phyloP scores from a whole-genome alignment of 2,888 invertebrate species.

The Pheosia tremula region DNA sequence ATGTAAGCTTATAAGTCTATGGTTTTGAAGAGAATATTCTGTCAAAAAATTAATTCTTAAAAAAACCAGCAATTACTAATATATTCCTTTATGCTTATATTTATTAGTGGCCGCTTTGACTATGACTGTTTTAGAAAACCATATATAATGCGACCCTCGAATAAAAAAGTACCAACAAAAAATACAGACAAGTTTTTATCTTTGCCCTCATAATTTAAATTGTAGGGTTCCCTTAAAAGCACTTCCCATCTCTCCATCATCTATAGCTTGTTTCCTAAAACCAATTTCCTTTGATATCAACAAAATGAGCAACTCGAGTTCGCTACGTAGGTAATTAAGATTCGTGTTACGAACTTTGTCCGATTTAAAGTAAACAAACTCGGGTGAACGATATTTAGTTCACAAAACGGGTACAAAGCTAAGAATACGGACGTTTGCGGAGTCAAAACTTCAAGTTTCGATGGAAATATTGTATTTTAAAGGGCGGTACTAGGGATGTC shows the following conservation, averaged over 20 bases:
- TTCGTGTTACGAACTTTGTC: slow-evolving; percentile 30
- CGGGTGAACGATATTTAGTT: slow-evolving; percentile 31
- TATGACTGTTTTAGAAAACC: too few species aligned
- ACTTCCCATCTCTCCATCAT: not conserved
- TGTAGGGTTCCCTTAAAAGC: not conserved
- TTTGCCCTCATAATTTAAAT: not conserved
- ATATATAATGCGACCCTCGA: too few species aligned
- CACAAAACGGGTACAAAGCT: slow-evolving; percentile 11
- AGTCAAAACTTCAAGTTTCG: not conserved
- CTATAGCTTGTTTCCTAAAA: not conserved
- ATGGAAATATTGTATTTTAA: not conserved
- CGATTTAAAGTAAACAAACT: slow-evolving; percentile 27
- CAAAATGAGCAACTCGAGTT: slow-evolving; percentile 6
- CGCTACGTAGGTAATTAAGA: slow-evolving; percentile 17
- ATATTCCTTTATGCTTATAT: too few species aligned
- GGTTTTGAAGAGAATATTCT: too few species aligned
- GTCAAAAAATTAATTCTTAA: too few species aligned
- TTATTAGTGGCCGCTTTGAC: too few species aligned
- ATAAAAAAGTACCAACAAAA: too few species aligned
- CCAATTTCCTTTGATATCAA: slow-evolving; percentile 7
- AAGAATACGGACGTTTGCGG: not conserved
- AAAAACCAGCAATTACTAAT: too few species aligned
- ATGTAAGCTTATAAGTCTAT: too few species aligned
- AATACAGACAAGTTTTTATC: too few species aligned
- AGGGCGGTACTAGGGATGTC: not conserved